Evolutionary conservation across 2,888 invertebrate genomes (phyloP).

Genomic region (Poecilobothrus nobilitatus): DNA sequence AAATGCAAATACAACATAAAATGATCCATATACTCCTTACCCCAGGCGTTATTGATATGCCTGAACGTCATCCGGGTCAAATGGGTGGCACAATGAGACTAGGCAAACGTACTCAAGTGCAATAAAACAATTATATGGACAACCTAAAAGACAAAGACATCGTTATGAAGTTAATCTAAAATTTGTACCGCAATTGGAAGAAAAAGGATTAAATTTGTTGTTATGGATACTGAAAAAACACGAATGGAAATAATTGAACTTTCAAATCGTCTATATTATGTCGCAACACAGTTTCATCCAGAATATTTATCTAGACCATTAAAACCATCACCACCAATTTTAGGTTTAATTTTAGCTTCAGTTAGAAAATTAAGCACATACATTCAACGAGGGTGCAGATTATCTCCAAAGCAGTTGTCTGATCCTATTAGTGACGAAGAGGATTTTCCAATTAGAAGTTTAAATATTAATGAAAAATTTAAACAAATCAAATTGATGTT

Average conservation of each 20-base stretch:
- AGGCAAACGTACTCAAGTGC: constrained; percentile 70
- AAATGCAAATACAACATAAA: constrained; percentile 82
- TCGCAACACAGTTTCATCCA: constrained; percentile 95
- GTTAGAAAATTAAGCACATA: constrained; percentile 69
- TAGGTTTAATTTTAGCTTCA: constrained; percentile 87
- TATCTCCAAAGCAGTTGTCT: constrained; percentile 65
- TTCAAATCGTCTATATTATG: constrained; percentile 81
- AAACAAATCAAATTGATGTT: too few relatives aligned
- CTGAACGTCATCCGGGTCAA: constrained; percentile 87
- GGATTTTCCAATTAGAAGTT: constrained; percentile 25
- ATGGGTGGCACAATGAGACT: constrained; percentile 98
- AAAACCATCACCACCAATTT: constrained; percentile 88
- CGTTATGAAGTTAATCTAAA: constrained; percentile 95
- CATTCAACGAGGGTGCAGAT: constrained; percentile 61
- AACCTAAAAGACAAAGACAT: constrained; percentile 89
- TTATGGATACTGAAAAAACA: constrained; percentile 68
- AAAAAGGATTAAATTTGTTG: constrained; percentile 82
- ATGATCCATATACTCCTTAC: constrained; percentile 60
- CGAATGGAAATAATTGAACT: constrained; percentile 94
- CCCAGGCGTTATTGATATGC: constrained; percentile 97
- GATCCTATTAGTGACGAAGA: constrained; percentile 60
- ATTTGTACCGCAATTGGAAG: constrained; percentile 68
- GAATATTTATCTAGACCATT: constrained; percentile 91
- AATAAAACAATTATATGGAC: constrained; percentile 66
- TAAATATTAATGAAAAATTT: constrained; percentile 8